Conservation (phyloP, 2,888 invertebrate genomes). For the Seira sanloemensis region DNA sequence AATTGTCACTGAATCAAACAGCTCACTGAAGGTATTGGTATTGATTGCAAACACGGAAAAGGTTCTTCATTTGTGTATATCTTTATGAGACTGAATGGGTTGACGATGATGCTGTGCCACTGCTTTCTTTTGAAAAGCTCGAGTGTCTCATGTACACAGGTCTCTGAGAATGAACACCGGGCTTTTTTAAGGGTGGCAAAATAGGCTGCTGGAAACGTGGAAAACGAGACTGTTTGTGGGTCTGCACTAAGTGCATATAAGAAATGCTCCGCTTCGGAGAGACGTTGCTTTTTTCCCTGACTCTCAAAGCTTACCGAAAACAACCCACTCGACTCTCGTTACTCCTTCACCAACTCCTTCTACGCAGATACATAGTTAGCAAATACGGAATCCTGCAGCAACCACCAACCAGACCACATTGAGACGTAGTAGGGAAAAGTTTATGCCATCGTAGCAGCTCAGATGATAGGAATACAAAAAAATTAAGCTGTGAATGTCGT, state of each 20-base stretch:
- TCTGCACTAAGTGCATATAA: neutral
- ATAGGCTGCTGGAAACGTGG: neutral
- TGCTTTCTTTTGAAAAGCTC: too few species aligned
- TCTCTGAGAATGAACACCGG: constrained; percentile 5
- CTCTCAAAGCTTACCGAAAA: neutral
- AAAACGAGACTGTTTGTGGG: constrained; percentile 26
- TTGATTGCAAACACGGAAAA: too few species aligned
- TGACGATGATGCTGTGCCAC: too few species aligned
- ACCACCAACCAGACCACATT: constrained; percentile 23
- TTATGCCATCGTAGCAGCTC: neutral
- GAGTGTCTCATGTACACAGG: neutral
- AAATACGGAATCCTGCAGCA: constrained; percentile 19
- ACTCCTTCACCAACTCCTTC: neutral
- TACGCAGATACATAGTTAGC: neutral
- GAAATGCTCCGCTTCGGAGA: neutral
- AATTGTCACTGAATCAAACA: too few species aligned
- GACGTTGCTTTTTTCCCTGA: neutral
- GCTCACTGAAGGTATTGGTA: too few species aligned
- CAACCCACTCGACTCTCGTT: neutral
- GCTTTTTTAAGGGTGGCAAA: neutral
- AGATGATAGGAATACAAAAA: neutral
- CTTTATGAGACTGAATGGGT: neutral
- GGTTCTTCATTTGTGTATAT: too few species aligned
- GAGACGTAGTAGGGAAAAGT: constrained; percentile 5
- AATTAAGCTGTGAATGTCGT: neutral